Percentiles rank a stretch among this genome's conserved stretches.
phyloP scores from a whole-genome alignment of 1,140 invertebrate genomes.

The Delia radicum region DNA sequence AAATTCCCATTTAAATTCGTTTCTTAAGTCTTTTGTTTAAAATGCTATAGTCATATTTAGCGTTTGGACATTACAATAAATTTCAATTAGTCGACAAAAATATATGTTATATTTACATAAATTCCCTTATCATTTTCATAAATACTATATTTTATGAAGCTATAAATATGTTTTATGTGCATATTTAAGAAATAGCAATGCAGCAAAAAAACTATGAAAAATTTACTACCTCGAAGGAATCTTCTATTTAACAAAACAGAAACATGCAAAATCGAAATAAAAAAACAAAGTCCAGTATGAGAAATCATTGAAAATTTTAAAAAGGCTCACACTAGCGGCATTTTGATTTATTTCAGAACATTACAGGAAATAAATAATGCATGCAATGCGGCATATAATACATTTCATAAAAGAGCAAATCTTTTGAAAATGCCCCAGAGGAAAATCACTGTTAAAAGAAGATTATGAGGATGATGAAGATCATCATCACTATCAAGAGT shows the following conservation, averaged over 20 bases:
- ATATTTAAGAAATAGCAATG: not conserved
- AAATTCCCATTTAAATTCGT: not conserved
- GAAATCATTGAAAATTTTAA: too few species aligned
- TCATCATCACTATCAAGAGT: not conserved
- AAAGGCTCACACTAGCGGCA: not conserved
- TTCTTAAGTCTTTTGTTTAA: not conserved
- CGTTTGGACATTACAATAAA: not conserved
- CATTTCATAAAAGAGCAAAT: constrained; percentile 1
- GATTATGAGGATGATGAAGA: not conserved
- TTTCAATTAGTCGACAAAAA: not conserved
- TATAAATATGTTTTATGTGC: not conserved
- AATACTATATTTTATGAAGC: not conserved
- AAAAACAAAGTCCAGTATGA: not conserved
- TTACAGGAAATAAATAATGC: constrained; percentile 20
- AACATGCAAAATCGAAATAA: not conserved
- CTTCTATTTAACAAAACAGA: not conserved
- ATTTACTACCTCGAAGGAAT: not conserved
- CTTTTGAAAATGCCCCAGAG: constrained; percentile 3
- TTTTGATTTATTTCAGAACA: constrained; percentile 9
- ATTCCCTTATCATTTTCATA: constrained; percentile 2
- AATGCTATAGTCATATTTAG: not conserved
- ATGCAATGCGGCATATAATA: constrained; percentile 8
- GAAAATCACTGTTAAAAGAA: not conserved
- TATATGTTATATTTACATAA: not conserved
- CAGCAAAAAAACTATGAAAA: not conserved